These are phyloP conservation scores for Sitta carolinensis DNA, from an alignment of 2,797 vertebrate genomes.

Conservation along the genomic window DNA sequence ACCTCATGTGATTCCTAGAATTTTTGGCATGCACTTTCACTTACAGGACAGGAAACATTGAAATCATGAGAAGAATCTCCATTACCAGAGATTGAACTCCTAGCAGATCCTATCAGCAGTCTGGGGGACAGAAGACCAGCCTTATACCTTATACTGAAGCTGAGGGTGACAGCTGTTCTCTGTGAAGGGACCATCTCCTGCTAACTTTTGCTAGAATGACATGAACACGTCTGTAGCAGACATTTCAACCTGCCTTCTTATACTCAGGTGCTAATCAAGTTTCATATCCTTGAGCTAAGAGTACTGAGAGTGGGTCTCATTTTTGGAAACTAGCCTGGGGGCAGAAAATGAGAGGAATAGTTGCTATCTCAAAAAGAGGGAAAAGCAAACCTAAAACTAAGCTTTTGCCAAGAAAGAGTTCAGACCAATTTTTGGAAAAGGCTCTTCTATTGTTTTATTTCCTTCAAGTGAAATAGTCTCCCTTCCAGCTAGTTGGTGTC, in stretches of 20 bases:
- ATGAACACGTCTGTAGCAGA: not conserved
- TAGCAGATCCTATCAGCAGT: not conserved
- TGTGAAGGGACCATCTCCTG: not conserved
- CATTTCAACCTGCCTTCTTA: not conserved
- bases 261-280: not conserved
- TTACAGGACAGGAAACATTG: not conserved
- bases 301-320: not conserved
- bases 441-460: not conserved
- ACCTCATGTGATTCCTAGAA: not conserved
- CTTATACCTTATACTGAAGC: accelerated
- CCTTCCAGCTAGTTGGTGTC: not conserved
- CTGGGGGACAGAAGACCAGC: not conserved
- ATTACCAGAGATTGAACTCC: not conserved
- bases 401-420: not conserved
- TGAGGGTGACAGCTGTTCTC: not conserved
- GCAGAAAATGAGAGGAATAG: not conserved
- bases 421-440: not conserved
- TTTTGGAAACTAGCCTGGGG: not conserved
- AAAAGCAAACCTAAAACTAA: not conserved
- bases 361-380: not conserved
- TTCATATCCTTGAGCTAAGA: not conserved
- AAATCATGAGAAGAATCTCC: not conserved
- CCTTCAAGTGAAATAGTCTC: not conserved
- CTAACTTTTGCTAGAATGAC: not conserved
- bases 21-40: not conserved